phyloP scores from a whole-genome alignment of 2,888 invertebrate species.

The Spilarctia lutea region DNA sequence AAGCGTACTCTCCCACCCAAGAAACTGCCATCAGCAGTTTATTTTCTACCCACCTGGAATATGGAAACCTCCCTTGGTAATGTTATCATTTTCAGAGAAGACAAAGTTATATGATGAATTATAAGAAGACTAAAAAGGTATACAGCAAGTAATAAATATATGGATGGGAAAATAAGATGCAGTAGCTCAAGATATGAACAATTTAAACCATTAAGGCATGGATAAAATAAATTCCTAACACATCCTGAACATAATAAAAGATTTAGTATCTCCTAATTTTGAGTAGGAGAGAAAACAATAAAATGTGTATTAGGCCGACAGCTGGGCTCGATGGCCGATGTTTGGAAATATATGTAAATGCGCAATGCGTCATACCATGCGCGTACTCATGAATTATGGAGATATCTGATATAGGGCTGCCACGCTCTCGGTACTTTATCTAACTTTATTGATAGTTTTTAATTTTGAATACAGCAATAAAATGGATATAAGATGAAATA shows the following conservation, averaged over 20 bases:
- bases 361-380: slow-evolving; percentile 74
- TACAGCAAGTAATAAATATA: neutral
- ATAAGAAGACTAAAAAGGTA: neutral
- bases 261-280: slow-evolving; percentile 50
- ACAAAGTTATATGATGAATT: neutral
- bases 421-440: neutral
- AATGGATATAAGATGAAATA: neutral
- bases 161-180: neutral
- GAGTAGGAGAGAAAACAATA: slow-evolving; percentile 64
- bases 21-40: too few relatives aligned
- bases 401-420: slow-evolving; percentile 41
- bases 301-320: slow-evolving; percentile 73
- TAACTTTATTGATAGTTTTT: neutral
- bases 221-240: slow-evolving; percentile 6
- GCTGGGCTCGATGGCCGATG: slow-evolving; percentile 68
- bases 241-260: slow-evolving; percentile 3
- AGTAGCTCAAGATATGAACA: neutral
- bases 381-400: slow-evolving; percentile 77
- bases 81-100: neutral
- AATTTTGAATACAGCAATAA: neutral
- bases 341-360: slow-evolving; percentile 77
- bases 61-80: too few relatives aligned
- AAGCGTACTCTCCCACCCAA: too few relatives aligned
- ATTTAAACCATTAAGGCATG: neutral
- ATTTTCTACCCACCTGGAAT: too few relatives aligned